Base-by-base conservation (phyloP, 2,888 invertebrate species). In the Mythimna lalbum region DNA sequence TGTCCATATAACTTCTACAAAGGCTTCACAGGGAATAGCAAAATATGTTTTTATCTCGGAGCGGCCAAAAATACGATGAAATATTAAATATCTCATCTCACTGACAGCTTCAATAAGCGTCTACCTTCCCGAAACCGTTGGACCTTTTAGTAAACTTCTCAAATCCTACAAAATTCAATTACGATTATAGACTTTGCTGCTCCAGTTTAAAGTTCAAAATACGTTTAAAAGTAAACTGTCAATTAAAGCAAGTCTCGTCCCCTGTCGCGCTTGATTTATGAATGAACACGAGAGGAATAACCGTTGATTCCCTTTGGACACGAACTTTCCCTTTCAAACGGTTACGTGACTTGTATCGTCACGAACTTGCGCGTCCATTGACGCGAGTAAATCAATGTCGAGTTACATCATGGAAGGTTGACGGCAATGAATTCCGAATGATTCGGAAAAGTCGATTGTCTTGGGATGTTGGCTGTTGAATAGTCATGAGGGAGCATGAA, bases 261-360 rank as follows among this genome's bases (percentile, higher is more conserved):
- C 80, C 73, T 80, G 77, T 82, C 74, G 77, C 78, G 27, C 73
- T 83, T 88, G 83, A 87, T 90, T 90, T 90, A 90, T 90, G 89
- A 90, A 91, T 88, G 87, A 87, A 85, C 84, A 85, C 79, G 83
- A 85, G 81, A 84, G 84, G 87, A 87, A 88, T 89, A 87, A 81
- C 77, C 82, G 73, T 77, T 73, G 71, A 76, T 80, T 90, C 89
- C 90, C 90, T 83, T 75, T 84, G 84, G 89, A 86, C 79, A 63
- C 61, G 52, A 74, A 88, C 90, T 91, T 91, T 91, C 91, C 78
- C 88, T 91, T 90, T 91, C 89, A 85, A 85, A 76, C 47, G 62
- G 52, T 73, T 81, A 88, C 89, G 89, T 90, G 87, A 83, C 79
- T 81, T 80, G 88, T 81, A 83, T 87, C 75, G 73, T 47, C 69